Percentiles rank a stretch among this genome's conserved stretches.
Evolutionary conservation across 1,140 invertebrate species (phyloP).

Genomic region (Formica exsecta): DNA sequence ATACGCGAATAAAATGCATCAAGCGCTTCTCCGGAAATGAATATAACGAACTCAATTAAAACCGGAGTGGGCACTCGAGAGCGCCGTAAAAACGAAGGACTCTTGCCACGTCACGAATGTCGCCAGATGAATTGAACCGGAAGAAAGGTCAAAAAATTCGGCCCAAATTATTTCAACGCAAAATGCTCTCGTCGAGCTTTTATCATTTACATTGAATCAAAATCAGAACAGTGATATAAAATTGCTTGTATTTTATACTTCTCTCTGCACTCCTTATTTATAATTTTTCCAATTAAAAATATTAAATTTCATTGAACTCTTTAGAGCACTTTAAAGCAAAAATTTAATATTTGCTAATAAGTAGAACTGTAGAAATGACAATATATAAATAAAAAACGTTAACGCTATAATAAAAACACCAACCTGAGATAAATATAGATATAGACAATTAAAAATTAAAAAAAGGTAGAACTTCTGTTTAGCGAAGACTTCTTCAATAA

Average conservation of each 20-base stretch:
- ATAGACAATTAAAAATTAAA: too few species aligned
- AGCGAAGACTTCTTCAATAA: too few species aligned
- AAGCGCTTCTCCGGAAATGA: conserved; percentile 65
- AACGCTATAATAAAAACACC: too few species aligned
- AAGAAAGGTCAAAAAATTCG: conserved; percentile 52
- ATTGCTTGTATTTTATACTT: not conserved
- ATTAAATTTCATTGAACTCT: too few species aligned
- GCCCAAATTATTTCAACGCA: conserved; percentile 33
- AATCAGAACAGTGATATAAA: not conserved
- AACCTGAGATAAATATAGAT: too few species aligned
- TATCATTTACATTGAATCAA: not conserved
- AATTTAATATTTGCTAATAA: too few species aligned
- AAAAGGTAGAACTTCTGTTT: too few species aligned
- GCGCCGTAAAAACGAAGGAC: conserved; percentile 59
- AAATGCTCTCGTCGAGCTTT: conserved; percentile 6
- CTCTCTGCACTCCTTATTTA: not conserved
- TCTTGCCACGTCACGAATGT: conserved; percentile 60
- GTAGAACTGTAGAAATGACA: too few species aligned
- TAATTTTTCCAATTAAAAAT: conserved; percentile 7
- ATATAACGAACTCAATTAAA: conserved; percentile 73
- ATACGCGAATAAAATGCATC: conserved; percentile 36
- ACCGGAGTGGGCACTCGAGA: conserved; percentile 64
- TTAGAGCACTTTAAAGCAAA: too few species aligned
- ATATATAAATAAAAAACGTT: too few species aligned
- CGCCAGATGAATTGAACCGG: conserved; percentile 48